phyloP scores from a whole-genome alignment of 2,888 invertebrate genomes.

The Oscheius sp. region DNA sequence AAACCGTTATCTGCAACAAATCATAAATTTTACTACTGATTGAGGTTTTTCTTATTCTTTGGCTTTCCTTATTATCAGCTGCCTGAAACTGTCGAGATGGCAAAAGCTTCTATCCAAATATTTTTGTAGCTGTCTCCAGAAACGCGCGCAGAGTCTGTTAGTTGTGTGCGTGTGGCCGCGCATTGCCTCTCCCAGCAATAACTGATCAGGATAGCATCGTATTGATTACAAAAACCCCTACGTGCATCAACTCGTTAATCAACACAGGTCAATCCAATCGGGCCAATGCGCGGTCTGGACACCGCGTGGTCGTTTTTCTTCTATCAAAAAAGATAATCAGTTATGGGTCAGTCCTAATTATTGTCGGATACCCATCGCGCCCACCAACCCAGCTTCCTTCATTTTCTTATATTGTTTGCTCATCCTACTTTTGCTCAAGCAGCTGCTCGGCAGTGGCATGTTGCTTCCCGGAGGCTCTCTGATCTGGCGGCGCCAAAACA shows the following conservation, averaged over 20 bases:
- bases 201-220: background rate
- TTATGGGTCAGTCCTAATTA: background rate
- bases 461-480: constrained; percentile 22
- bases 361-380: background rate
- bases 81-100: no score
- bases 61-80: no score
- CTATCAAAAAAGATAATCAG: no score
- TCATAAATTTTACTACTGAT: no score
- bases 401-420: constrained; percentile 27
- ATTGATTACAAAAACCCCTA: constrained; percentile 3
- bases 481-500: constrained; percentile 2
- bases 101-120: no score
- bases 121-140: no score
- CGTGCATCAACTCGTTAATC: constrained; percentile 32
- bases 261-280: constrained; percentile 26
- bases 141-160: no score
- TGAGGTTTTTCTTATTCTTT: no score
- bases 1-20: background rate
- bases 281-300: background rate
- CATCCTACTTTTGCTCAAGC: constrained; percentile 24
- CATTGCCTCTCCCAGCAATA: no score
- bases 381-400: background rate
- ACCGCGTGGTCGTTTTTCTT: no score
- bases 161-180: no score
- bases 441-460: constrained; percentile 33